These are phyloP conservation scores for Chymomyza costata DNA, from an alignment of 1,140 invertebrate species.

Conservation along the genomic window DNA sequence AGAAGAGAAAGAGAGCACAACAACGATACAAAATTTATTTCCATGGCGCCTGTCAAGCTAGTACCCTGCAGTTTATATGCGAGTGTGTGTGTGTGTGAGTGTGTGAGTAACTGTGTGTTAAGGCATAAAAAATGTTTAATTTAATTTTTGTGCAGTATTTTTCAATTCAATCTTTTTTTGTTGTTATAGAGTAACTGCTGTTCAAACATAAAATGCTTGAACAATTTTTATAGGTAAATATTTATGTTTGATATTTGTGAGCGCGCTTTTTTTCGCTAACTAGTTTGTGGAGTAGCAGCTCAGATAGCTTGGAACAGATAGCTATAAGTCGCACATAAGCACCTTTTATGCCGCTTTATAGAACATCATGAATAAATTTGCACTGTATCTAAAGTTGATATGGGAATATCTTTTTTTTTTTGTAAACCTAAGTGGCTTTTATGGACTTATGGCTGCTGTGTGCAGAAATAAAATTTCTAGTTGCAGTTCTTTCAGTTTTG, in stretches of 20 bases:
- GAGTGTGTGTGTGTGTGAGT: not conserved
- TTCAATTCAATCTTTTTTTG: too few relatives aligned
- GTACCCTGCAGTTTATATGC: not conserved
- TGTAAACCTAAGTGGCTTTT: too few relatives aligned
- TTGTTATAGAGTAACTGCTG: slow-evolving; percentile 57
- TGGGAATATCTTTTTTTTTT: too few relatives aligned
- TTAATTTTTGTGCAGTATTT: too few relatives aligned
- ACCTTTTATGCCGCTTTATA: slow-evolving; percentile 26
- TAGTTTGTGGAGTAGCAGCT: not conserved
- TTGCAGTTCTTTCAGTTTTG: too few relatives aligned
- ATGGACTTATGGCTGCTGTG: too few relatives aligned
- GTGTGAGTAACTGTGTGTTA: slow-evolving; percentile 6
- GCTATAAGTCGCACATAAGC: not conserved
- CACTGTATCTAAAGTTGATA: too few relatives aligned
- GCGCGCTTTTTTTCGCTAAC: not conserved
- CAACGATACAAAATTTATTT: slow-evolving; percentile 64
- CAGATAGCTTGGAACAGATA: too few relatives aligned
- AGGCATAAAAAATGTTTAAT: slow-evolving; percentile 68
- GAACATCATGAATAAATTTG: slow-evolving; percentile 31
- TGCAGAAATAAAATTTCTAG: too few relatives aligned
- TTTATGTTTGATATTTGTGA: slow-evolving; percentile 11
- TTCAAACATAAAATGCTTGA: slow-evolving; percentile 69
- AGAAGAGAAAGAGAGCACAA: too few relatives aligned
- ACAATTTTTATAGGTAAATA: slow-evolving; percentile 64
- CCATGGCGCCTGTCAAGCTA: slow-evolving; percentile 33